Conservation (phyloP, 2,797 vertebrate genomes). For the Merluccius polli region DNA sequence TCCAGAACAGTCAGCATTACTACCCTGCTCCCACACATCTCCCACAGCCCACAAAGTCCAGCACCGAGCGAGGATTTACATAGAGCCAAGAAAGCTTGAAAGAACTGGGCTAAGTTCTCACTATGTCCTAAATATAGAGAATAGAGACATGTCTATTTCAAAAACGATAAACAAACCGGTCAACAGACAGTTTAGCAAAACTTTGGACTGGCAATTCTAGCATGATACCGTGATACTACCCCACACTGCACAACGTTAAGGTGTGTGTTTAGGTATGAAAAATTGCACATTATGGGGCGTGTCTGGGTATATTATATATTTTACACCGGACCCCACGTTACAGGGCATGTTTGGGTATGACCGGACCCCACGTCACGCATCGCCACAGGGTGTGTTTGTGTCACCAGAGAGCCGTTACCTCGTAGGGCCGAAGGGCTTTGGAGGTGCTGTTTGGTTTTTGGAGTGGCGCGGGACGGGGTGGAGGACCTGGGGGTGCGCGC, state of each 20-base stretch:
- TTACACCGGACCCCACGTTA: no score
- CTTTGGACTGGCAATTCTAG: no score
- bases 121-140: not conserved
- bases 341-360: not conserved
- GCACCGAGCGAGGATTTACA: not conserved
- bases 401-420: conserved; percentile 79
- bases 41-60: not conserved
- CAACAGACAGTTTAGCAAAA: no score
- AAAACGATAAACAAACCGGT: no score
- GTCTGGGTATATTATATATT: no score
- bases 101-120: not conserved
- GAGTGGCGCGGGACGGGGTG: conserved; percentile 85
- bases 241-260: not conserved
- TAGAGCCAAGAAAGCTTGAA: not conserved
- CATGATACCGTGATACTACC: no score
- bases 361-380: not conserved
- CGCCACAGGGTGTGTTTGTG: conserved; percentile 2
- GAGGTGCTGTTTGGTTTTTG: conserved; percentile 97
- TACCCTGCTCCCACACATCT: not conserved
- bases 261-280: no score
- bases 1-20: not conserved
- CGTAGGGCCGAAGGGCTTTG: conserved; percentile 88
- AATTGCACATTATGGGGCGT: no score
- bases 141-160: not conserved
- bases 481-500: conserved; percentile 77